These are phyloP conservation scores for Notocelia uddmanniana DNA, from an alignment of 2,888 invertebrate species.

Conservation along the genomic window DNA sequence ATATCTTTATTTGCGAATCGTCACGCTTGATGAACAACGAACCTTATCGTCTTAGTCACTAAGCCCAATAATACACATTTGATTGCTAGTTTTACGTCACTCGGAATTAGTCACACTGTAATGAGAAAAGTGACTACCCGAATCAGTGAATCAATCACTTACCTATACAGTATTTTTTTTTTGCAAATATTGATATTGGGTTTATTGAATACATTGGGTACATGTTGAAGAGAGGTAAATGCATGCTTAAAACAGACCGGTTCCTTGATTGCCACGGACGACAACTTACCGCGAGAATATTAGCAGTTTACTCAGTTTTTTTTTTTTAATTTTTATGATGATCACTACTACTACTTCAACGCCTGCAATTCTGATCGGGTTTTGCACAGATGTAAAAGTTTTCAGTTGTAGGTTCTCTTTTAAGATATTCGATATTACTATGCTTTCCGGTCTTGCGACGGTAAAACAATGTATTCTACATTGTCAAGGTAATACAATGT, in stretches of 20 bases:
- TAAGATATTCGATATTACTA: not conserved
- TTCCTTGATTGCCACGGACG: constrained; percentile 15
- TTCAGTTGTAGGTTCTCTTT: not conserved
- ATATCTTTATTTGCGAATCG: constrained; percentile 26
- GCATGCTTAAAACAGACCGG: not conserved
- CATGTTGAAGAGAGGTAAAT: not conserved
- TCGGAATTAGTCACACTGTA: constrained; percentile 40
- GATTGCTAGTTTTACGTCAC: constrained; percentile 22
- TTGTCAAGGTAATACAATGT: constrained; percentile 31
- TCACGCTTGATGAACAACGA: constrained; percentile 9
- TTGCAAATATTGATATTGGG: constrained; percentile 16
- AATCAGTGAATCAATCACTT: constrained; percentile 39
- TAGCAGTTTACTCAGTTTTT: constrained; percentile 11
- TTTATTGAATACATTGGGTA: not conserved
- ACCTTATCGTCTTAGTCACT: constrained; percentile 41
- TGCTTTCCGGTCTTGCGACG: not conserved
- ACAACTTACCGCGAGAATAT: constrained; percentile 14
- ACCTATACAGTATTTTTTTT: constrained; percentile 9
- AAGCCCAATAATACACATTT: constrained; percentile 16
- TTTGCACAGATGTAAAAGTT: too few species aligned
- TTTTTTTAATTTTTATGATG: too few species aligned
- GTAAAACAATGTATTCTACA: constrained; percentile 15
- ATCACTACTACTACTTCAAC: too few species aligned
- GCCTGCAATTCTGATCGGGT: not conserved
- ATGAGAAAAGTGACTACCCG: constrained; percentile 42